Conservation (phyloP, 1,140 invertebrate species). For the Drosophila serrata region DNA sequence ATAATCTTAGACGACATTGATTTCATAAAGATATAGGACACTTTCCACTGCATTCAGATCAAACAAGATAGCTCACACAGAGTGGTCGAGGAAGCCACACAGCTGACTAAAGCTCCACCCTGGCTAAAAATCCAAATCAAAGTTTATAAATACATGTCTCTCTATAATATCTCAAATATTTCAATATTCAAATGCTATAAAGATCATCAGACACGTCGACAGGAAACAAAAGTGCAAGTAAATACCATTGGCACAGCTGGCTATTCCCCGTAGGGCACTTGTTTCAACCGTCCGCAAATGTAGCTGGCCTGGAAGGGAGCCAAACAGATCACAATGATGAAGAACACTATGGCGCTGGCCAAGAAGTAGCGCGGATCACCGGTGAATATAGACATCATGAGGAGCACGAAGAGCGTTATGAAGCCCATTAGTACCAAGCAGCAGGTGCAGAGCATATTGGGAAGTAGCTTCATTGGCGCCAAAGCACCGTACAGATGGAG, state of each 20-base stretch:
- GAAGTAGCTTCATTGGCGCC: not conserved
- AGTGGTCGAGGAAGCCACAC: too few relatives aligned
- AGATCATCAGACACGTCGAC: not conserved
- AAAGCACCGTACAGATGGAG: constrained; percentile 16
- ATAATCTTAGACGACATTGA: too few relatives aligned
- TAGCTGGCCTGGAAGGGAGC: constrained; percentile 2
- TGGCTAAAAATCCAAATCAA: not conserved
- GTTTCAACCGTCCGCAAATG: not conserved
- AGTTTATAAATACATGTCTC: not conserved
- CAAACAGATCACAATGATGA: not conserved
- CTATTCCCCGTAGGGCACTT: constrained; percentile 5
- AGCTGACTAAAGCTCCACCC: not conserved
- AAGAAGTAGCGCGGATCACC: not conserved
- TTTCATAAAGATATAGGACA: too few relatives aligned
- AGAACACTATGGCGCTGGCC: constrained; percentile 1
- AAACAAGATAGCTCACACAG: too few relatives aligned
- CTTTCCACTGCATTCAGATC: not conserved
- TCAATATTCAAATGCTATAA: not conserved
- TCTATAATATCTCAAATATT: not conserved
- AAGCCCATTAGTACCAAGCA: not conserved
- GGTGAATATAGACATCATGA: constrained; percentile 4
- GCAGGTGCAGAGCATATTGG: constrained; percentile 12
- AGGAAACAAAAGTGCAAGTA: constrained; percentile 19
- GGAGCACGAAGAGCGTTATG: not conserved
- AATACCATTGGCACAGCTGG: not conserved